Evolutionary conservation across 2,797 vertebrate species (phyloP).

Genomic region (Chanos chanos): DNA sequence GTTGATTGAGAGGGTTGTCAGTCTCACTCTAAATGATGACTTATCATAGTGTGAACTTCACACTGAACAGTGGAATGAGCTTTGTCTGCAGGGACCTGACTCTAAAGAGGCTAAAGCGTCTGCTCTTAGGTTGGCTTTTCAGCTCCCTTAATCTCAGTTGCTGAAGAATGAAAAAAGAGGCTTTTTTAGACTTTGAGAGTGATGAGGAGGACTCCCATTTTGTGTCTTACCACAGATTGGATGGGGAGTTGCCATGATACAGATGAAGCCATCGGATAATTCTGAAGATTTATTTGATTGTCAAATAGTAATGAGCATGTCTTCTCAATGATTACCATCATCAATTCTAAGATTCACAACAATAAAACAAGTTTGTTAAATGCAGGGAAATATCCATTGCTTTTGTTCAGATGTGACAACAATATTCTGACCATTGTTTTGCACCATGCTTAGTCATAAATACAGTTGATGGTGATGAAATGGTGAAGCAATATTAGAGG

Average conservation of each 20-base stretch:
- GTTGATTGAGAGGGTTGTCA: constrained; percentile 39
- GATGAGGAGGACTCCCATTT: constrained; percentile 26
- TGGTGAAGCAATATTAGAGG: too few relatives aligned
- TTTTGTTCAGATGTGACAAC: constrained; percentile 10
- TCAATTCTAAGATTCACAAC: constrained; percentile 22
- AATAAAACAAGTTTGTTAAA: constrained; percentile 27
- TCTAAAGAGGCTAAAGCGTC: constrained; percentile 39
- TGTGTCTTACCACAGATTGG: constrained; percentile 27
- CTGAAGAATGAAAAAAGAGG: constrained; percentile 32
- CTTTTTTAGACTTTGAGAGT: constrained; percentile 31
- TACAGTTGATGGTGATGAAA: too few relatives aligned
- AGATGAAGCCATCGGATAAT: constrained; percentile 17
- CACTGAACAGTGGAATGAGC: constrained; percentile 21
- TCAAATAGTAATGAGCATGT: constrained; percentile 17
- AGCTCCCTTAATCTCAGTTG: constrained; percentile 39
- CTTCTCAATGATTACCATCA: constrained; percentile 1
- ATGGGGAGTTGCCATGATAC: constrained; percentile 14
- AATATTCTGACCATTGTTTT: too few relatives aligned
- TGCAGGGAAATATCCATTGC: background rate
- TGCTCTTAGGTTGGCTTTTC: constrained; percentile 38
- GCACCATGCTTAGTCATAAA: too few relatives aligned
- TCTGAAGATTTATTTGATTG: constrained; percentile 3
- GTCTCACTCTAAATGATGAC: constrained; percentile 47
- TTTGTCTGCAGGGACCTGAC: constrained; percentile 38
- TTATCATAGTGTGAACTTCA: constrained; percentile 42